Percentiles rank a stretch among this genome's conserved stretches.
Conservation (phyloP, 1,140 invertebrate genomes). For the Pseudomyrmex gracilis region DNA sequence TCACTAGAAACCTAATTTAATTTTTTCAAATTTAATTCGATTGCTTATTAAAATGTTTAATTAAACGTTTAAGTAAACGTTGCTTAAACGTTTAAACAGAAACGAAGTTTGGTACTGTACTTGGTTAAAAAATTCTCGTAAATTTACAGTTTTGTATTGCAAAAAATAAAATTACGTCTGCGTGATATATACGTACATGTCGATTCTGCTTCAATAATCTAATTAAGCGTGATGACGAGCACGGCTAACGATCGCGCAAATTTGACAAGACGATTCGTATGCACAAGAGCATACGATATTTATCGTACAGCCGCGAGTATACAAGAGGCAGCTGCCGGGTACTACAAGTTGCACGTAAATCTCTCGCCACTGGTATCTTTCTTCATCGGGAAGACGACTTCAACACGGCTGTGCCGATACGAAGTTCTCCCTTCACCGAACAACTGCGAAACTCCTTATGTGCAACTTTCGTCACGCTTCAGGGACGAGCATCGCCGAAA, state of each 20-base stretch:
- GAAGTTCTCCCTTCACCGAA: slow-evolving; percentile 47
- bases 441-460: slow-evolving; percentile 44
- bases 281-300: slow-evolving; percentile 61
- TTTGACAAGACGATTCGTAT: slow-evolving; percentile 62
- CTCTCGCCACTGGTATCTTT: slow-evolving; percentile 48
- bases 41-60: no score
- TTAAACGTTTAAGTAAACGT: no score
- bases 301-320: slow-evolving; percentile 60
- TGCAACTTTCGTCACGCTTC: slow-evolving; percentile 44
- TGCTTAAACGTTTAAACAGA: no score
- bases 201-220: slow-evolving; percentile 38
- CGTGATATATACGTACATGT: background rate
- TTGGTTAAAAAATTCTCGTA: no score
- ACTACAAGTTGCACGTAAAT: slow-evolving; percentile 56
- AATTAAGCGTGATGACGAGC: slow-evolving; percentile 72
- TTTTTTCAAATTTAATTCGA: slow-evolving; percentile 22
- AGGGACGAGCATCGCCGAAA: slow-evolving; percentile 43
- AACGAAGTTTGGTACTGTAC: no score
- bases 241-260: slow-evolving; percentile 70
- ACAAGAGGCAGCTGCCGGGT: slow-evolving; percentile 29
- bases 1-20: slow-evolving; percentile 22
- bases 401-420: slow-evolving; percentile 30
- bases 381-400: slow-evolving; percentile 8
- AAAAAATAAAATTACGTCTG: background rate
- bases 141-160: no score